Conservation (phyloP, 2,113 vertebrate genomes). For the Rynchops niger region DNA sequence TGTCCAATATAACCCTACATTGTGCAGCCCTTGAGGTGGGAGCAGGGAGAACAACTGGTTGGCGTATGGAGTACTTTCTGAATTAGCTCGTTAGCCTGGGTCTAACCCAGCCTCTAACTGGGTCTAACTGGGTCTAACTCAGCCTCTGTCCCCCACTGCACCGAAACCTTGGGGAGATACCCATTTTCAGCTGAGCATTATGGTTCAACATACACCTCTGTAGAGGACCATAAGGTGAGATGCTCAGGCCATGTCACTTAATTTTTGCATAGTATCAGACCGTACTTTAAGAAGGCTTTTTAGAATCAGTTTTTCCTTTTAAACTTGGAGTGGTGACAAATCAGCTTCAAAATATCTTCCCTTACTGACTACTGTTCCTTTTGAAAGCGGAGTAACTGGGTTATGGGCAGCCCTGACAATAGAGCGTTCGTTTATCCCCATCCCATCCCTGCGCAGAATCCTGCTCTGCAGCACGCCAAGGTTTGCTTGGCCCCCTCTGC, state of each 20-base stretch:
- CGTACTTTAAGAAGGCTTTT: not conserved
- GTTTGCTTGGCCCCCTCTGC: not conserved
- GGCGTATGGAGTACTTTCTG: not conserved
- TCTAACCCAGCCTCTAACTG: not conserved
- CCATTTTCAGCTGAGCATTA: not conserved
- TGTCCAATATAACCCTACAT: not conserved
- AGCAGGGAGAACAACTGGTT: not conserved
- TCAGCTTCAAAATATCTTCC: not conserved
- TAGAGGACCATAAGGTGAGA: not conserved
- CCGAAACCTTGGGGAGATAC: not conserved
- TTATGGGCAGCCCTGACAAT: not conserved
- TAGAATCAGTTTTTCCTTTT: not conserved
- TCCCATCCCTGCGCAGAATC: not conserved
- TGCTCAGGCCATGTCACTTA: not conserved
- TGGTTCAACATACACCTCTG: not conserved
- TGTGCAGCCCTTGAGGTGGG: not conserved
- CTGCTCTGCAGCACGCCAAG: accelerated
- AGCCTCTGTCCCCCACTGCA: not conserved
- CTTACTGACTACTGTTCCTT: not conserved
- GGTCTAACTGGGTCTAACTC: not conserved
- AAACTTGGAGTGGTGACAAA: not conserved
- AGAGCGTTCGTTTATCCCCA: not conserved
- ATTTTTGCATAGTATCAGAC: not conserved
- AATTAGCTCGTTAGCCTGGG: not conserved
- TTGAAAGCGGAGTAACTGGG: not conserved